phyloP scores from a whole-genome alignment of 2,797 vertebrate genomes.

The Characodon lateralis region DNA sequence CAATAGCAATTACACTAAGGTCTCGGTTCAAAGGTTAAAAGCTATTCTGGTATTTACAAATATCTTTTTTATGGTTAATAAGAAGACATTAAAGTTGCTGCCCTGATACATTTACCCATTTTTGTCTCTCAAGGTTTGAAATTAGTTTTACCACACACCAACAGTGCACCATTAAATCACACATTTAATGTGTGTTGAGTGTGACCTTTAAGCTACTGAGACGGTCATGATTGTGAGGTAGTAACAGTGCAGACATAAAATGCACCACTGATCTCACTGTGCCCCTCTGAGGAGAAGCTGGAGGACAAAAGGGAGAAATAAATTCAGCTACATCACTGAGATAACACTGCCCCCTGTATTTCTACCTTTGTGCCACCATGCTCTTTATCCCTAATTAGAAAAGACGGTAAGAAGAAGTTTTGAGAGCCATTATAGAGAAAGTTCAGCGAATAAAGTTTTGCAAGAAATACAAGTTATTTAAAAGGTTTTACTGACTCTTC shows the following conservation, averaged over 20 bases:
- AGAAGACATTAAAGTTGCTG: neutral
- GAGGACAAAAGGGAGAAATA: slow-evolving; percentile 30
- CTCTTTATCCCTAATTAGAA: neutral
- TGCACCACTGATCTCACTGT: slow-evolving; percentile 36
- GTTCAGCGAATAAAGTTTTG: neutral
- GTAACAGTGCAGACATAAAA: slow-evolving; percentile 50
- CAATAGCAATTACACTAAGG: neutral
- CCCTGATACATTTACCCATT: neutral
- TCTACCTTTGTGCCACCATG: slow-evolving; percentile 6
- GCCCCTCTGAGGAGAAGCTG: slow-evolving; percentile 31
- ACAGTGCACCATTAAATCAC: slow-evolving; percentile 41
- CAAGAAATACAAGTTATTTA: neutral
- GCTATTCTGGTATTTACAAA: slow-evolving; percentile 1
- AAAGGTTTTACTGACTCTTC: slow-evolving; percentile 2
- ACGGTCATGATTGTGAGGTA: slow-evolving; percentile 41
- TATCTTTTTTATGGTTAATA: neutral
- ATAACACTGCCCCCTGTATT: slow-evolving; percentile 55
- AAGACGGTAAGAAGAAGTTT: slow-evolving; percentile 1
- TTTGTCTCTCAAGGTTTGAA: slow-evolving; percentile 4
- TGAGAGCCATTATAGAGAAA: neutral
- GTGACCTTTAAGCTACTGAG: slow-evolving; percentile 60
- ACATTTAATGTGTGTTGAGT: slow-evolving; percentile 39
- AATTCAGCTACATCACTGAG: slow-evolving; percentile 49
- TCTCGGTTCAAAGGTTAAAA: neutral
- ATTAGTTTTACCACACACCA: slow-evolving; percentile 17